A percentile compares a stretch with the other conserved stretches of the same genome.
Conservation (phyloP, 2,797 vertebrate species). For the Mormyrops attenuatus region DNA sequence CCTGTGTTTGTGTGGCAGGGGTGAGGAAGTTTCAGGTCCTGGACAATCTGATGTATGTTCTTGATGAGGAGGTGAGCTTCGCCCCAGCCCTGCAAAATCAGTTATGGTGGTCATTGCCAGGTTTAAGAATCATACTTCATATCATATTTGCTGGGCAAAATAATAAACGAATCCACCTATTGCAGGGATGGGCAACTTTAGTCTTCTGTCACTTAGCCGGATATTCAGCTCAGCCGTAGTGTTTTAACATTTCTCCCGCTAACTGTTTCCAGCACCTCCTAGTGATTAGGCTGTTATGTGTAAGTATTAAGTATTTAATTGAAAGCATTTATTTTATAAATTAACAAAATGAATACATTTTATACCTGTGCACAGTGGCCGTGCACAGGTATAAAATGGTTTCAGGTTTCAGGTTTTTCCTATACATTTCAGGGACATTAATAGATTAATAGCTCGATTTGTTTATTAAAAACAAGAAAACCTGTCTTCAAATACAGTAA, state of each 20-base stretch:
- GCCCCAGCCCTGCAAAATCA: background rate
- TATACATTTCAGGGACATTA: background rate
- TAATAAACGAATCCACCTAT: background rate
- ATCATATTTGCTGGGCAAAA: background rate
- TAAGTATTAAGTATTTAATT: background rate
- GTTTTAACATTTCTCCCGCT: background rate
- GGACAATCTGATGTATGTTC: slow-evolving; percentile 78
- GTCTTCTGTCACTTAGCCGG: background rate
- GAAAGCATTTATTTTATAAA: too few relatives aligned
- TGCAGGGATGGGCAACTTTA: background rate
- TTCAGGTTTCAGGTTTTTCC: background rate
- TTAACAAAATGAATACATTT: background rate
- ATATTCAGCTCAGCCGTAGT: background rate
- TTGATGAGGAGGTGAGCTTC: slow-evolving; percentile 76
- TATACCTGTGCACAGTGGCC: background rate
- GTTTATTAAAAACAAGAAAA: background rate
- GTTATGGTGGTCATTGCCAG: background rate
- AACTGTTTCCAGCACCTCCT: background rate
- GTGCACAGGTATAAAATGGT: background rate
- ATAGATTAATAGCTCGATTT: background rate
- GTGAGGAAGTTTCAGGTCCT: slow-evolving; percentile 77
- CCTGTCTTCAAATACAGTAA: background rate
- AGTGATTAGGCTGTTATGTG: background rate
- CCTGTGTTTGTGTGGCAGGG: slow-evolving; percentile 56
- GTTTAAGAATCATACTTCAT: background rate